Percentiles rank a stretch among this genome's conserved stretches.
These are phyloP conservation scores for Bradypus variegatus DNA, from an alignment of 2,797 vertebrate genomes.

Conservation along the genomic window DNA sequence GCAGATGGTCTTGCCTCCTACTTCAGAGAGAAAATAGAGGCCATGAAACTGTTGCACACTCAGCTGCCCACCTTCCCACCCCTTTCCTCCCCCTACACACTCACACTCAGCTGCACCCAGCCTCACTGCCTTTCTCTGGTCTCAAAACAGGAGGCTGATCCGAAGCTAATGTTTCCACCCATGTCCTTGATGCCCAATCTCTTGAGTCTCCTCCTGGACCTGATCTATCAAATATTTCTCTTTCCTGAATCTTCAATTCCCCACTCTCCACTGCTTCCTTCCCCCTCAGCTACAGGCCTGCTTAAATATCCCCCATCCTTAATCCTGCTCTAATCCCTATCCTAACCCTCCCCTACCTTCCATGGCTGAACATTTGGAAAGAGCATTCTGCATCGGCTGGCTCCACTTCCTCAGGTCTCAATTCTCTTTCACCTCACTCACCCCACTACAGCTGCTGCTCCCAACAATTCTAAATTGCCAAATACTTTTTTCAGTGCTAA, in stretches of 20 bases:
- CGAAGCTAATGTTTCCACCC: background rate
- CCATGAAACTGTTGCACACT: conserved; percentile 30
- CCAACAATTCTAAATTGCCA: background rate
- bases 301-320: too few species aligned
- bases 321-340: background rate
- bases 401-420: background rate
- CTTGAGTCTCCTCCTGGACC: background rate
- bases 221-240: background rate
- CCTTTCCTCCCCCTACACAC: background rate
- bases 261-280: background rate
- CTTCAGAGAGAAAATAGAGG: conserved; percentile 59
- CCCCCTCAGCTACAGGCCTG: background rate
- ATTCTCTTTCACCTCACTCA: background rate
- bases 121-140: background rate
- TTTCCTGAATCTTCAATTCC: background rate
- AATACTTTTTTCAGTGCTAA: background rate
- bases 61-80: conserved; percentile 37
- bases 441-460: background rate
- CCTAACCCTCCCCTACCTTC: background rate
- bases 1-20: conserved; percentile 64
- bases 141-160: background rate
- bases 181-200: background rate
- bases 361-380: background rate
- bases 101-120: background rate
- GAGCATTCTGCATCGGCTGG: background rate